These are phyloP conservation scores for Microcebus tavaratra DNA, from an alignment of 2,113 vertebrate species.

Conservation along the genomic window DNA sequence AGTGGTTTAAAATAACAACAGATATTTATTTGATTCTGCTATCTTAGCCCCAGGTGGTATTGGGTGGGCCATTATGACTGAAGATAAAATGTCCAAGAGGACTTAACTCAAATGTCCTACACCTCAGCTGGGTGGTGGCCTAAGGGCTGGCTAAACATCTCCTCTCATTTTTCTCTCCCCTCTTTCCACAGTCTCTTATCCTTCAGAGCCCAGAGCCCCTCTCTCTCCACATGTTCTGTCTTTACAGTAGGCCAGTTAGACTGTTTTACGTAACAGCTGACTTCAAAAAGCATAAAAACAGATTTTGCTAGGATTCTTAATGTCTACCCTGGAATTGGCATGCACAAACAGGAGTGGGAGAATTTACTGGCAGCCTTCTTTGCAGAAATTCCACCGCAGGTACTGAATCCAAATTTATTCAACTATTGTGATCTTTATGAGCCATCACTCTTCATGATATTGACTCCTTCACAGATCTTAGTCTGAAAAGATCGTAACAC, in stretches of 20 bases:
- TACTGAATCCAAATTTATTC: background rate
- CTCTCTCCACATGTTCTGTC: background rate
- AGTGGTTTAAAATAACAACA: background rate
- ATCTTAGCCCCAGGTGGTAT: background rate
- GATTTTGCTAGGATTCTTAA: background rate
- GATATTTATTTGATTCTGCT: background rate
- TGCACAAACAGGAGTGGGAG: background rate
- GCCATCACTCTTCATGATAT: background rate
- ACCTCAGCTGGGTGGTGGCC: background rate
- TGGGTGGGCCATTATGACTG: background rate
- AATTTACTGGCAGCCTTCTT: background rate
- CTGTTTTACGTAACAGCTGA: background rate
- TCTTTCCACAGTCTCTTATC: background rate
- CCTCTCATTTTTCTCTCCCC: background rate
- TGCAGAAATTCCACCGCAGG: background rate
- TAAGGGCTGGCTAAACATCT: background rate
- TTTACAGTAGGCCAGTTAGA: background rate
- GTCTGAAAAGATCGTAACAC: background rate
- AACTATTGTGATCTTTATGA: background rate
- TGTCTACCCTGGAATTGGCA: background rate
- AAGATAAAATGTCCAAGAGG: background rate
- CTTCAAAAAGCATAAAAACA: background rate
- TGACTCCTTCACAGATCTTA: constrained; percentile 1
- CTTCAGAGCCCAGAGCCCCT: background rate
- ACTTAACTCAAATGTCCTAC: background rate